Base-by-base conservation (phyloP, 2,888 invertebrate genomes). In the Lutraria lutraria region DNA sequence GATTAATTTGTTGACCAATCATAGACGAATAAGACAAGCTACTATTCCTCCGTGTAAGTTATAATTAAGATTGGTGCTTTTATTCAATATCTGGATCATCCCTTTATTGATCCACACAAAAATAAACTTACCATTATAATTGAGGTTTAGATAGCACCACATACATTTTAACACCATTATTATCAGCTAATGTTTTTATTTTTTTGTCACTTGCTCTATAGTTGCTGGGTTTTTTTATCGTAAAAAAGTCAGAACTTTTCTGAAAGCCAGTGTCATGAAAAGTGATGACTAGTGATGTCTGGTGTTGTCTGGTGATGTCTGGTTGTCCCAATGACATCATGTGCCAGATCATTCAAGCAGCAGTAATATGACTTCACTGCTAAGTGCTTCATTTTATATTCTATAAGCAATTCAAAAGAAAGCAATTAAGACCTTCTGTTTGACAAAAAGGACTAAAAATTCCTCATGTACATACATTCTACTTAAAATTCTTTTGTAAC, bases 391-490 rank as follows among this genome's bases (percentile, higher is more conserved):
- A 8, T 76, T 76, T 76, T 31, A 76, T 19, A 76, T 76, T 76
- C 76, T 31, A 16, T 76, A 76, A 76, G 76, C 76, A 31, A 16
- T 31, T 76, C 15, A 31, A 76, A 76, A 76, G 76, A 76, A 76
- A 76, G 76, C 76, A 76, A 76, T 76, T 76, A 76, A 76, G 76
- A 31, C 76, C 76, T 34, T 76, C 34, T 31, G 76, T 76, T 76
- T 16, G 34, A 31, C 34, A 34, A 76, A 76, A 76, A 31, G 13
- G 76, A 76, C 1, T 13, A 31, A 34, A 43, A 76, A 76, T 76
- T 76, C 3, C 19, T 76, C 76, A 76, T 76, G 34, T 76, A 76
- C 34, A 76, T 76, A 15, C 0, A 34, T 31, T 76, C 76, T 76
- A 76, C 76, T 34, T 76, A 34, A 76, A 76, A 63, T 63, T 63